Percentiles rank a stretch among this genome's conserved stretches.
phyloP scores from a whole-genome alignment of 2,888 invertebrate species.

The Athripsodes cinereus region DNA sequence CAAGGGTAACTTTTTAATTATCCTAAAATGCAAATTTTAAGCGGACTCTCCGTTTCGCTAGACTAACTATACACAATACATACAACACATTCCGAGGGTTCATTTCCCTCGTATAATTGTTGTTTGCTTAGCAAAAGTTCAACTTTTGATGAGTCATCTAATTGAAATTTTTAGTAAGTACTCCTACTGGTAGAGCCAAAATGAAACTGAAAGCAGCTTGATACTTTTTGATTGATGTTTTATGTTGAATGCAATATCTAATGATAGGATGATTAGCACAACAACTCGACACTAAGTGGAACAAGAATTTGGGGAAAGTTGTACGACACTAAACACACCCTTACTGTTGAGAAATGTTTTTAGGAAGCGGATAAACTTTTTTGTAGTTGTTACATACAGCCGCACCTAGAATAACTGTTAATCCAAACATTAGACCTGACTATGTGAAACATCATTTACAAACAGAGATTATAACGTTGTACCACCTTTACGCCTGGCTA shows the following conservation, averaged over 20 bases:
- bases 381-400: no score
- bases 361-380: no score
- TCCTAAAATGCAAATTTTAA: constrained; percentile 25
- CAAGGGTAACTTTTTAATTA: constrained; percentile 25
- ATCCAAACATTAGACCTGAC: no score
- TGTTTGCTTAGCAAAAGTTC: neutral
- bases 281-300: no score
- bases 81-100: neutral
- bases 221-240: constrained; percentile 9
- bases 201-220: constrained; percentile 1
- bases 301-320: no score
- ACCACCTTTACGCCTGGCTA: no score
- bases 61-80: neutral
- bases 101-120: constrained; percentile 1
- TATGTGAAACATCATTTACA: no score
- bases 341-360: no score
- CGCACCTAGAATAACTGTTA: no score
- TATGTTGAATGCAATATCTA: neutral
- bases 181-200: neutral
- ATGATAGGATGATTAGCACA: neutral
- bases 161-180: constrained; percentile 8
- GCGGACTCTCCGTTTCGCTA: constrained; percentile 2
- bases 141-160: constrained; percentile 13
- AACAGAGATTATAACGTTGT: no score
- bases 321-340: no score